Evolutionary conservation across 2,797 vertebrate species (phyloP).

Genomic region (Smutsia gigantea): DNA sequence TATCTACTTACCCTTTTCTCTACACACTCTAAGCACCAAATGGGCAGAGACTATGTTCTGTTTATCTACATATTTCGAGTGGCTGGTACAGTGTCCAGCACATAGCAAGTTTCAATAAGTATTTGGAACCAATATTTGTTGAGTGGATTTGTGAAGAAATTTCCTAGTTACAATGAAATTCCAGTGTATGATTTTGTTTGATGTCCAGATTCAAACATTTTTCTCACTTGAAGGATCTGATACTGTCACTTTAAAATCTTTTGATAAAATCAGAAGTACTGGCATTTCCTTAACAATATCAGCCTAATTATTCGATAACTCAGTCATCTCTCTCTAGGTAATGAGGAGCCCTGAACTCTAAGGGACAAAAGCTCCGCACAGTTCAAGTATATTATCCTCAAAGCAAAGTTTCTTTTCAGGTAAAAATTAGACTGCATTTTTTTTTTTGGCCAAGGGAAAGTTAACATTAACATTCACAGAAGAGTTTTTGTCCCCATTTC

Average conservation of each 20-base stretch:
- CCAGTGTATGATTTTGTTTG: conserved; percentile 47
- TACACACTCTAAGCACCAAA: neutral
- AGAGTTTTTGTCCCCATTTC: neutral
- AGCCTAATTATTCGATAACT: conserved; percentile 50
- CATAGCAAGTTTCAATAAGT: neutral
- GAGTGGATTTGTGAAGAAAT: too few relatives aligned
- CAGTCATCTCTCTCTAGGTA: conserved; percentile 75
- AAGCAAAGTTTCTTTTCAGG: conserved; percentile 52
- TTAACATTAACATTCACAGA: conserved; percentile 49
- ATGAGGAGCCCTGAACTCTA: conserved; percentile 70
- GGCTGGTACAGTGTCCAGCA: neutral
- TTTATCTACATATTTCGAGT: neutral
- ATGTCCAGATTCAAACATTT: conserved; percentile 66
- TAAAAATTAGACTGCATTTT: conserved; percentile 44
- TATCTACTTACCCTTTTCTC: neutral
- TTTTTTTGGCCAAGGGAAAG: conserved; percentile 3
- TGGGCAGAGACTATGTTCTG: neutral
- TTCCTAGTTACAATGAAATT: conserved; percentile 42
- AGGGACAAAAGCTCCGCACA: conserved; percentile 64
- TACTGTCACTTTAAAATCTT: conserved; percentile 62
- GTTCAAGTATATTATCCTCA: conserved; percentile 21
- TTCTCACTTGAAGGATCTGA: conserved; percentile 61
- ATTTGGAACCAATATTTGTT: conserved; percentile 23
- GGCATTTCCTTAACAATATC: conserved; percentile 63
- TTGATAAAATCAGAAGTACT: conserved; percentile 69